phyloP scores from a whole-genome alignment of 2,113 vertebrate species.

The Micromys minutus region DNA sequence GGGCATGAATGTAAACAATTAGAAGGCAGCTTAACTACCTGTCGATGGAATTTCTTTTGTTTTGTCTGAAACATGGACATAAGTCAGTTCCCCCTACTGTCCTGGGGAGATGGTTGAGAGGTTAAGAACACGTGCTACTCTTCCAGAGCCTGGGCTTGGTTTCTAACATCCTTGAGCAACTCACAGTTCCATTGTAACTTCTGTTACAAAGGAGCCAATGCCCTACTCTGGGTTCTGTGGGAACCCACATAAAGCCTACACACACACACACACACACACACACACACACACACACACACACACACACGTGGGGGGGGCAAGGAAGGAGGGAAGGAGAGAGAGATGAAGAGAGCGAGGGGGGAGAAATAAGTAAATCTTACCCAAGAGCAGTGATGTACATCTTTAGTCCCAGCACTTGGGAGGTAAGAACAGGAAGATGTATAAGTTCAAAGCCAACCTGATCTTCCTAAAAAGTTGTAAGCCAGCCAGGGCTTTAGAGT shows the following conservation, averaged over 20 bases:
- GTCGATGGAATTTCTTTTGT: conserved; percentile 53
- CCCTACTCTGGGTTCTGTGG: too few relatives aligned
- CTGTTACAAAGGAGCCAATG: background rate
- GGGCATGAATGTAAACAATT: background rate
- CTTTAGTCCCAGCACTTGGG: background rate
- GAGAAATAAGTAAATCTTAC: background rate
- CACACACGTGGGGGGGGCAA: too few relatives aligned
- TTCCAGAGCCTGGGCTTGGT: background rate
- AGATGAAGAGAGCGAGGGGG: too few relatives aligned
- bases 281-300: background rate
- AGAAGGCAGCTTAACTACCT: background rate
- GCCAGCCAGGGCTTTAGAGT: background rate
- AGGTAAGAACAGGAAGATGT: background rate
- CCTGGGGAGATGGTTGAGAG: background rate
- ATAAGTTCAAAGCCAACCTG: background rate
- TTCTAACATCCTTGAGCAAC: background rate
- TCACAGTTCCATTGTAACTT: background rate
- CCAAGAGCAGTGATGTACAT: accelerated
- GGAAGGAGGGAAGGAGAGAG: too few relatives aligned
- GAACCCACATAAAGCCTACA: background rate
- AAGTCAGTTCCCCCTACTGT: background rate
- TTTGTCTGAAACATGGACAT: background rate
- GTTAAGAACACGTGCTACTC: background rate
- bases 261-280: too few relatives aligned
- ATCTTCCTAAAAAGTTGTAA: background rate